Base-by-base conservation (phyloP, 2,797 vertebrate species). In the Crossoptilon crossoptilon region DNA sequence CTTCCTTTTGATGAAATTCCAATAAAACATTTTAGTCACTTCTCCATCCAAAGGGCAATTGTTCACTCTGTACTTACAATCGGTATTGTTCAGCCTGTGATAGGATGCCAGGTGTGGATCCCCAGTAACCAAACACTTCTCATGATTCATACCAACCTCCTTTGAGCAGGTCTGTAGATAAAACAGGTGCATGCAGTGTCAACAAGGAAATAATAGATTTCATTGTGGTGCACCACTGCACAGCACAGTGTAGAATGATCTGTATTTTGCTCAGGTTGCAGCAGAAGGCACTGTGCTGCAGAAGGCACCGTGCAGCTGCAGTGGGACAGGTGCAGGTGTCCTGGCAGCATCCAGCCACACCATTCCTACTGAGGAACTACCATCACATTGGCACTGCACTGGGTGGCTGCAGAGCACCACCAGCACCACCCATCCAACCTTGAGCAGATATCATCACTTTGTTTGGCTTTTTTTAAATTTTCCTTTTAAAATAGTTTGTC, bases 391-490 rank as follows among this genome's bases (percentile, higher is more conserved):
- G 64, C 39, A 74, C 19, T 24, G 2, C 51, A 29, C 26, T 9
- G 5, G 56, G 51, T 79, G 66, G 75, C 72, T 8, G 78, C 48
- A 75, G 43, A 71, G 69, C 37, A 22, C 62, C 2, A 26, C 0
- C 0, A 31, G 51, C 0, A 0, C 41, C 44, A 33, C 44, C 6
- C 1, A 4, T 46, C 79, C 89, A 80, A 83, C 33, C 8, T 7
- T 6, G 9, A 15, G 13, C 64, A 74, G 33, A 33, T 68, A 48
- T 10, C 31, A 31, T 4, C 0, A 3, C n/a, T 23, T 49, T 58
- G 26, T 24, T 49, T 27, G 51, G 26, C 8, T 15, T 26, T 26
- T 24, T 24, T 15, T 53, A 33, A 33, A 33, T 33, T 33, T 29
- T 46, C 6, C 46, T 75, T 84, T 64, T 1, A 9, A 44, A 70